Percentiles rank a stretch among this genome's conserved stretches.
Evolutionary conservation across 2,888 invertebrate species (phyloP).

Genomic region (Meandrusa payeni): DNA sequence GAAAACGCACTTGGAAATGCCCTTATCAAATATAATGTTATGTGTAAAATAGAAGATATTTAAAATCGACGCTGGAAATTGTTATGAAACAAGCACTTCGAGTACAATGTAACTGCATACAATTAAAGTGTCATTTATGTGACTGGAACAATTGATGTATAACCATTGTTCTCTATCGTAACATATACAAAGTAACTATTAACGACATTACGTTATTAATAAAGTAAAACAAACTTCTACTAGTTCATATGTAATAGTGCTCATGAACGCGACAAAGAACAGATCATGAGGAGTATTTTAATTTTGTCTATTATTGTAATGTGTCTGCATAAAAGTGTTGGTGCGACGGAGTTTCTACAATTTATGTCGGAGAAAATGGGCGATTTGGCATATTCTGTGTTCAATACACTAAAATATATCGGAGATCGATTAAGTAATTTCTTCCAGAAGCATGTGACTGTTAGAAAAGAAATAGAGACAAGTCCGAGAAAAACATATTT

Average conservation of each 20-base stretch:
- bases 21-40: no score
- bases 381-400: slow-evolving; percentile 33
- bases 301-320: slow-evolving; percentile 22
- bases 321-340: slow-evolving; percentile 30
- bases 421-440: slow-evolving; percentile 26
- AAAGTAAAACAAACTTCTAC: slow-evolving; percentile 20
- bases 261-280: slow-evolving; percentile 15
- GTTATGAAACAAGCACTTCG: slow-evolving; percentile 20
- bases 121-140: slow-evolving; percentile 6
- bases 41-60: no score
- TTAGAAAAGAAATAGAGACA: not conserved
- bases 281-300: slow-evolving; percentile 27
- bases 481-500: slow-evolving; percentile 5
- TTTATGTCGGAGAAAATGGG: slow-evolving; percentile 34
- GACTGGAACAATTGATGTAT: slow-evolving; percentile 18
- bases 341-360: slow-evolving; percentile 35
- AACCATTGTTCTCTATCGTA: slow-evolving; percentile 27
- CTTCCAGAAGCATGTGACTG: slow-evolving; percentile 9
- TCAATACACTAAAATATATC: slow-evolving; percentile 32
- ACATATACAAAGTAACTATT: slow-evolving; percentile 21
- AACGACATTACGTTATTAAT: slow-evolving; percentile 19
- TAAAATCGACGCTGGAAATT: slow-evolving; percentile 4
- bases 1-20: no score
- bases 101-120: slow-evolving; percentile 13
- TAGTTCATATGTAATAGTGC: slow-evolving; percentile 24